These are phyloP conservation scores for Bombus difficillimus DNA, from an alignment of 1,140 invertebrate genomes.

Conservation along the genomic window DNA sequence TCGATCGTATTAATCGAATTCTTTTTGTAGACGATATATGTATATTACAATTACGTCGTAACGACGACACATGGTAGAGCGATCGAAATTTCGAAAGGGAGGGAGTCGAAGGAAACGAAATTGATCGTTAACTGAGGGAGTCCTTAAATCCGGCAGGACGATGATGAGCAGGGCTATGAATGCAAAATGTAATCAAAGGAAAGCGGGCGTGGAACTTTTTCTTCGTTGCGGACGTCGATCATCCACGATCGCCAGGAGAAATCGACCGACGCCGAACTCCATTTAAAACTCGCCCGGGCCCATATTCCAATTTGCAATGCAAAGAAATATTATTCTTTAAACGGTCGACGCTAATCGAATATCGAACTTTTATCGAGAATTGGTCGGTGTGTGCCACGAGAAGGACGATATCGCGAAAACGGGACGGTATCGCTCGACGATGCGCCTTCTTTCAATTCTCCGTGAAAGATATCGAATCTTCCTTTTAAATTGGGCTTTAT, in stretches of 20 bases:
- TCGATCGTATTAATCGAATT: not conserved
- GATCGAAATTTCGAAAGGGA: not conserved
- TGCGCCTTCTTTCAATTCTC: slow-evolving; percentile 50
- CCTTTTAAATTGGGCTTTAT: slow-evolving; percentile 55
- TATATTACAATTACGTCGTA: no score
- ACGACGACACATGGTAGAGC: no score
- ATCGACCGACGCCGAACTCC: slow-evolving; percentile 22
- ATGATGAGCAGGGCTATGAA: not conserved
- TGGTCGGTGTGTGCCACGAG: not conserved
- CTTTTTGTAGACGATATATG: no score
- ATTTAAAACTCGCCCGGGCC: slow-evolving; percentile 36
- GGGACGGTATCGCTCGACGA: slow-evolving; percentile 1
- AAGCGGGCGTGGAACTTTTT: slow-evolving; percentile 21
- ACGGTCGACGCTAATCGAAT: slow-evolving; percentile 70
- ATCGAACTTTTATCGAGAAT: slow-evolving; percentile 55
- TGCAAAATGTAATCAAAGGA: slow-evolving; percentile 37
- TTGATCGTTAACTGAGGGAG: no score
- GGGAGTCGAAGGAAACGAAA: no score
- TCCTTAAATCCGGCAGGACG: not conserved
- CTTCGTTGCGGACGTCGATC: slow-evolving; percentile 1
- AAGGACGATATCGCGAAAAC: not conserved
- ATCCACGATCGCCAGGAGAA: slow-evolving; percentile 12
- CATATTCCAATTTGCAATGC: slow-evolving; percentile 69
- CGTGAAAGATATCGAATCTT: slow-evolving; percentile 26
- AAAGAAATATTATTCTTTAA: slow-evolving; percentile 71